Percentiles rank a stretch among this genome's conserved stretches.
These are phyloP conservation scores for Actenoides hombroni DNA, from an alignment of 2,113 vertebrate genomes.

Conservation along the genomic window DNA sequence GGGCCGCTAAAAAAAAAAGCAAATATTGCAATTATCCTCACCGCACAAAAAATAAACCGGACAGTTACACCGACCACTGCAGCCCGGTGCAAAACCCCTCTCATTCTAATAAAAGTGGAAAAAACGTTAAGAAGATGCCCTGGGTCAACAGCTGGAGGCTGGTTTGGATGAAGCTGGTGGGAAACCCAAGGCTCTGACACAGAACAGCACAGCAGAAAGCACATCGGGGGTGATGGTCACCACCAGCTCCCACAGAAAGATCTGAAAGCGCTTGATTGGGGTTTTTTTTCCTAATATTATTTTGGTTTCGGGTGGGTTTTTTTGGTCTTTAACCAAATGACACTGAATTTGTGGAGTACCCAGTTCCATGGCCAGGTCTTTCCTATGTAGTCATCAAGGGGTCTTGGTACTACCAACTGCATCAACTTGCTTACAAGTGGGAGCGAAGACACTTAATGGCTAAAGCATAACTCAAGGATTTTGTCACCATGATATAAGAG, in stretches of 20 bases:
- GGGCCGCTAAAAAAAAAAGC: background rate
- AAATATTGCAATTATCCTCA: background rate
- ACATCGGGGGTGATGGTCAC: background rate
- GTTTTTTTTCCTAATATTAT: background rate
- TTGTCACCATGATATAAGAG: background rate
- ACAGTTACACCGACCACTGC: background rate
- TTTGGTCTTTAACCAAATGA: background rate
- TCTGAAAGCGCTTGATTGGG: background rate
- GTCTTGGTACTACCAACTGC: background rate
- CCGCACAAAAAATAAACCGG: background rate
- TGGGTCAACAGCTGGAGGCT: conserved; percentile 9
- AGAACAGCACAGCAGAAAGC: background rate
- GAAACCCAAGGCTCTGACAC: background rate
- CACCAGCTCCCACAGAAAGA: background rate
- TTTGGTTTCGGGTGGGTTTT: background rate
- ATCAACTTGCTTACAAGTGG: background rate
- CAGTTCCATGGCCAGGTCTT: background rate
- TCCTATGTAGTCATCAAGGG: background rate
- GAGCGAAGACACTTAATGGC: background rate
- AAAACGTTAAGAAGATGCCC: background rate
- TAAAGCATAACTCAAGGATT: background rate
- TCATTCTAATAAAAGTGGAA: background rate
- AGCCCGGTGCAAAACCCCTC: background rate
- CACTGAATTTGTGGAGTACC: background rate
- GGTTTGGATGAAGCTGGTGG: background rate